Conservation (phyloP, 2,888 invertebrate species). For the Stenolophus ochropezus region DNA sequence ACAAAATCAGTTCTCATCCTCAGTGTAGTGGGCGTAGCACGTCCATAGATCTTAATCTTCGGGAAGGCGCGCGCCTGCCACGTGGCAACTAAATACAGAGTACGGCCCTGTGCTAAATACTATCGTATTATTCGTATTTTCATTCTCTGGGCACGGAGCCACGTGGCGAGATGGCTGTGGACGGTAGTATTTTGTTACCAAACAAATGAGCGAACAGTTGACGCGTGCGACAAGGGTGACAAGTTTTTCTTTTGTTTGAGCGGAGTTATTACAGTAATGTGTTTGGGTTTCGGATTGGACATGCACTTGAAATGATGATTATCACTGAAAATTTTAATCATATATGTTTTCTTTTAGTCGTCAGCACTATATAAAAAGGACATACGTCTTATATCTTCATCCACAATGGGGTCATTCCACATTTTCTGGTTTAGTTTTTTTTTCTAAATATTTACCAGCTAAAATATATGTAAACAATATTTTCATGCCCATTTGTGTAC, state of each 20-base stretch:
- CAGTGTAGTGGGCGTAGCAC: conserved; percentile 60
- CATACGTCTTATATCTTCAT: no score
- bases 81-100: conserved; percentile 63
- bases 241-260: conserved; percentile 15
- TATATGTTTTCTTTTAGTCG: no score
- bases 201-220: conserved; percentile 40
- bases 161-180: conserved; percentile 15
- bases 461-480: no score
- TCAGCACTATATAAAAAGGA: no score
- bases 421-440: no score
- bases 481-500: no score
- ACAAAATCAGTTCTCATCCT: neutral
- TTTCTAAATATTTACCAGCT: no score
- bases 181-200: conserved; percentile 43
- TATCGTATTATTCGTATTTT: conserved; percentile 60
- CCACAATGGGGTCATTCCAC: no score
- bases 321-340: no score
- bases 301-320: neutral
- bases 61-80: conserved; percentile 54
- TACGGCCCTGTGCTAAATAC: conserved; percentile 60
- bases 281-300: neutral
- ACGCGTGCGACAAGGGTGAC: conserved; percentile 14
- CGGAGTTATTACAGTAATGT: conserved; percentile 11
- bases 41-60: conserved; percentile 60
- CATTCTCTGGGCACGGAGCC: conserved; percentile 15